Base-by-base conservation (phyloP, 2,113 vertebrate genomes). In the Ochotona curzoniae region DNA sequence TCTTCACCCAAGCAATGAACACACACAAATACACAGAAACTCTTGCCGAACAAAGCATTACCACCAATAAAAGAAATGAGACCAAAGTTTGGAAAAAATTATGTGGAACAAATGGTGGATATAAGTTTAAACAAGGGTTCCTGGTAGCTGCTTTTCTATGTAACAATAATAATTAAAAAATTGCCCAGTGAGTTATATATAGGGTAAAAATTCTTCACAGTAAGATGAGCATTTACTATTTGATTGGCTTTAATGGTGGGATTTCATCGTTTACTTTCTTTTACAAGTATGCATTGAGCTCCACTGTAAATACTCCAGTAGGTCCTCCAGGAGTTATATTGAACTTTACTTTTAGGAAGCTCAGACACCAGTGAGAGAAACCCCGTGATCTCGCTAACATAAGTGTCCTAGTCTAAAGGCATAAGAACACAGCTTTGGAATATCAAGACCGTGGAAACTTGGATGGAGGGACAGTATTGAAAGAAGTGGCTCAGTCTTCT, bases 201-300 rank as follows among this genome's bases (percentile, higher is more conserved):
- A 74, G 4, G 30, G 17, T 15, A 83, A 88, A 25, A 74, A 0
- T 21, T 12, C 8, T 32, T 76, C 5, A 18, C 60, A 73, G 15
- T 81, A 69, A 80, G 85, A 86, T 7, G 3, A 35, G 3, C 54
- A 51, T 61, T 67, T 66, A 44, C 30, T 81, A 11, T 74, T 70
- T 23, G 78, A 1, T 83, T 93, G 9, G 71, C 80, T 81, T 81
- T 75, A 85, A 63, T 90, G 14, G 30, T 83, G 10, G 2, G 2
- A 74, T 69, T 78, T 74, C 3, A 28, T 61, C 5, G 20, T 61
- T 93, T 89, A 44, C 76, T 91, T 90, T 95, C 3, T 57, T 92
- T 17, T 51, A 54, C 21, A 61, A 74, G 47, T 74, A 70, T 25
- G 26, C 25, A 66, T 60, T 82, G 66, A 79, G 8, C 83, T 86